Conservation (phyloP, 1,140 invertebrate genomes). For the Campoletis sonorensis region DNA sequence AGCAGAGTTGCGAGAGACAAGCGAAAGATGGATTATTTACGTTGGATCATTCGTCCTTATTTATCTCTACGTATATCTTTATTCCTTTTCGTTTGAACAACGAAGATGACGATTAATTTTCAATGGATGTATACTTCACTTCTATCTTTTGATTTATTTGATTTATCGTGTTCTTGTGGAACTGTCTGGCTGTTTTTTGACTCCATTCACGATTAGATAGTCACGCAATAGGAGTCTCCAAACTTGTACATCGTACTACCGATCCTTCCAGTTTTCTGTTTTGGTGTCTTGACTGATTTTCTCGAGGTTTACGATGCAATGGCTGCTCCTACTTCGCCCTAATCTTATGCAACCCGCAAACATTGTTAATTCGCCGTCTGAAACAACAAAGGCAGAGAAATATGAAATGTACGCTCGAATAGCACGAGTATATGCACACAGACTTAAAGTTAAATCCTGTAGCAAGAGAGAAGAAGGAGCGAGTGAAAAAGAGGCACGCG, state of each 20-base stretch:
- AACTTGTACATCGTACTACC: not conserved
- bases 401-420: slow-evolving; percentile 1
- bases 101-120: slow-evolving; percentile 5
- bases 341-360: slow-evolving; percentile 25
- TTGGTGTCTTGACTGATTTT: not conserved
- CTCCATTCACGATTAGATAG: not conserved
- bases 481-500: slow-evolving; percentile 16
- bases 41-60: slow-evolving; percentile 6
- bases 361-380: not conserved
- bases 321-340: slow-evolving; percentile 18
- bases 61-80: not conserved
- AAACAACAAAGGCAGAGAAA: not conserved
- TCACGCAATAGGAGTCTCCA: not conserved
- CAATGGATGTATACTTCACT: not conserved
- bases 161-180: not conserved
- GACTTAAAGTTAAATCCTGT: not conserved
- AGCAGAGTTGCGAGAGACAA: slow-evolving; percentile 29
- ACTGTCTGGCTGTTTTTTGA: not conserved
- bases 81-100: not conserved
- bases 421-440: slow-evolving; percentile 1
- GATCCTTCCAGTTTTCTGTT: not conserved
- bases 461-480: not conserved
- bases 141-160: not conserved
- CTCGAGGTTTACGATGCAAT: not conserved
- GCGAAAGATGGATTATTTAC: slow-evolving; percentile 25